These are phyloP conservation scores for Marasmarcha lunaedactyla DNA, from an alignment of 2,888 invertebrate genomes.

Conservation along the genomic window DNA sequence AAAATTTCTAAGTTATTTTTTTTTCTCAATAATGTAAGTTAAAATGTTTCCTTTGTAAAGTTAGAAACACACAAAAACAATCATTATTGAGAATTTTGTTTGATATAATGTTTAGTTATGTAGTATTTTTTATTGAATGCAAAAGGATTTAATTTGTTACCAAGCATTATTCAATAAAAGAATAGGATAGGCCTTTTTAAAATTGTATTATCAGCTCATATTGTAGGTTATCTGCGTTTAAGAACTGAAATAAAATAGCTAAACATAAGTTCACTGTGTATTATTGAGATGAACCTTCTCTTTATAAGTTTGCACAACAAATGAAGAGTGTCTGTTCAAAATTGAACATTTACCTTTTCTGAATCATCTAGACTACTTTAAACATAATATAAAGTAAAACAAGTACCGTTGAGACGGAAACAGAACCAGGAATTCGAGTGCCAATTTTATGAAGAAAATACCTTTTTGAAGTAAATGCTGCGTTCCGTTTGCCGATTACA, in stretches of 20 bases:
- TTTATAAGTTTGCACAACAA: too few species aligned
- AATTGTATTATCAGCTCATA: conserved; percentile 70
- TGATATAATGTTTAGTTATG: conserved; percentile 56
- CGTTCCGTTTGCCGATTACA: too few species aligned
- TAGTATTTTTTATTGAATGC: conserved; percentile 61
- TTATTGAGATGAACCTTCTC: too few species aligned
- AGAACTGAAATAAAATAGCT: conserved; percentile 71
- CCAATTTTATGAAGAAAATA: too few species aligned
- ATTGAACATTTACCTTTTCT: too few species aligned
- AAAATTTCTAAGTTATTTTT: conserved; percentile 59
- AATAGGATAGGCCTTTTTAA: conserved; percentile 61
- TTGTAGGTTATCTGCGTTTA: conserved; percentile 69
- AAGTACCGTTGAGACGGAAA: too few species aligned
- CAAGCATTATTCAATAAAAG: conserved; percentile 66
- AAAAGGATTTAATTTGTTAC: conserved; percentile 66
- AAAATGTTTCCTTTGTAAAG: not conserved
- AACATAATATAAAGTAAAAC: too few species aligned
- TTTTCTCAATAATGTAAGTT: conserved; percentile 41
- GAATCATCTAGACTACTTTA: too few species aligned
- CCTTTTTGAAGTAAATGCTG: too few species aligned
- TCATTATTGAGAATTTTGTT: conserved; percentile 52
- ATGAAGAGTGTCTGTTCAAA: too few species aligned
- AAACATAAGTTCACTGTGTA: conserved; percentile 40
- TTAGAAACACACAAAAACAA: conserved; percentile 11
- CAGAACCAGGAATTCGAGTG: too few species aligned